phyloP scores from a whole-genome alignment of 1,140 invertebrate species.

The Helicoverpa zea region DNA sequence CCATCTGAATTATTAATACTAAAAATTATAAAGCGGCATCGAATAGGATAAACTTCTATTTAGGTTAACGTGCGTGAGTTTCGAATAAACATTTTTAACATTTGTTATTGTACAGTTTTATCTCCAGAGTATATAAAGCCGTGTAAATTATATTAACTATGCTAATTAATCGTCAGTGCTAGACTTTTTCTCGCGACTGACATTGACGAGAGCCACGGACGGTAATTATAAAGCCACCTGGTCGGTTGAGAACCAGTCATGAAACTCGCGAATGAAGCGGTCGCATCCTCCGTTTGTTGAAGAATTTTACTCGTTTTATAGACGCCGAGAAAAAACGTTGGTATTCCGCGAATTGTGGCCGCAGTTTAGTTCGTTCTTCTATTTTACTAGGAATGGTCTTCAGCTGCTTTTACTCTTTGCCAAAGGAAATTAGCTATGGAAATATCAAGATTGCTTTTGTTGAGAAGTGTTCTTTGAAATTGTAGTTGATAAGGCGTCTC shows the following conservation, averaged over 20 bases:
- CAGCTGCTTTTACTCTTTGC: conserved; percentile 26
- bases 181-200: conserved; percentile 51
- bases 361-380: not conserved
- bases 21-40: not conserved
- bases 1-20: not conserved
- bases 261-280: conserved; percentile 34
- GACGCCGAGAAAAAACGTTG: not conserved
- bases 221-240: conserved; percentile 56
- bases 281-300: conserved; percentile 46
- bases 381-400: not conserved
- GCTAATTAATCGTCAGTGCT: conserved; percentile 44
- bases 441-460: too few species aligned
- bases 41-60: conserved; percentile 8
- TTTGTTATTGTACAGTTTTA: conserved; percentile 4
- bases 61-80: not conserved
- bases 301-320: conserved; percentile 52
- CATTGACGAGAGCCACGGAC: conserved; percentile 52
- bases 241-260: conserved; percentile 52
- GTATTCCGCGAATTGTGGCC: conserved; percentile 11
- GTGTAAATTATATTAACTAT: conserved; percentile 43
- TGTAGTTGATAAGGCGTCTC: too few species aligned
- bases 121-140: conserved; percentile 8
- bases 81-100: not conserved
- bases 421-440: conserved; percentile 2
- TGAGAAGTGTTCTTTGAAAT: too few species aligned